Conservation (phyloP, 2,888 invertebrate species). For the Cheilosia grossa region DNA sequence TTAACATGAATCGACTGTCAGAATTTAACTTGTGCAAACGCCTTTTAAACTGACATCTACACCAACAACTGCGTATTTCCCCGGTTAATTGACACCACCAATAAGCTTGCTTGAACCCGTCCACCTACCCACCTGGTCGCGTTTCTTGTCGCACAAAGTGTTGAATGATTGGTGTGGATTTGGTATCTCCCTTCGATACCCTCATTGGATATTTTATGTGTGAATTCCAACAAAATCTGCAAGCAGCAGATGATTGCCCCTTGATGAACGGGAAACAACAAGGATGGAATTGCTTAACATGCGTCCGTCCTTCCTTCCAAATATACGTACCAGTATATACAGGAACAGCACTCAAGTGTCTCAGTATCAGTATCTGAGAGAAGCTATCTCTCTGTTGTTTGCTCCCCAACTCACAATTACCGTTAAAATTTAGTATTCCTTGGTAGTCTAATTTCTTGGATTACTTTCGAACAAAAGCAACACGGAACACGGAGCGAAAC, state of each 20-base stretch:
- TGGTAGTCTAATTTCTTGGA: conserved; percentile 74
- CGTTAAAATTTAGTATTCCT: conserved; percentile 74
- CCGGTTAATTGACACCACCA: no score
- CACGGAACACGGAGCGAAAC: conserved; percentile 9
- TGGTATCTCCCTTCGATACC: conserved; percentile 43
- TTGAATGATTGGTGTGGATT: conserved; percentile 33
- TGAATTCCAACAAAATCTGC: conserved; percentile 71
- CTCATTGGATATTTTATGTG: conserved; percentile 73
- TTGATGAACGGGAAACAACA: conserved; percentile 68
- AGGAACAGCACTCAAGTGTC: conserved; percentile 17
- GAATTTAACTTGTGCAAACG: no score
- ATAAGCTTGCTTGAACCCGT: background rate
- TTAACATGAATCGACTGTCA: no score
- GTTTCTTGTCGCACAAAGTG: conserved; percentile 43
- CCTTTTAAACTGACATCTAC: no score
- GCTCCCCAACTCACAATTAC: conserved; percentile 72
- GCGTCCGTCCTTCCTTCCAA: conserved; percentile 18
- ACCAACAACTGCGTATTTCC: no score
- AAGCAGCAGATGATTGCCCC: conserved; percentile 73
- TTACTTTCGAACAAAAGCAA: conserved; percentile 67
- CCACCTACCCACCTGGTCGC: background rate
- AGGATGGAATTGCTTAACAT: conserved; percentile 70
- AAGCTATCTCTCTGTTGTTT: conserved; percentile 53
- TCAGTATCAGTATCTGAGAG: background rate
- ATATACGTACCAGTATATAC: background rate